A percentile compares a stretch with the other conserved stretches of the same genome.
phyloP scores from a whole-genome alignment of 1,140 invertebrate genomes.

The Paramacrobiotus metropolitanus region DNA sequence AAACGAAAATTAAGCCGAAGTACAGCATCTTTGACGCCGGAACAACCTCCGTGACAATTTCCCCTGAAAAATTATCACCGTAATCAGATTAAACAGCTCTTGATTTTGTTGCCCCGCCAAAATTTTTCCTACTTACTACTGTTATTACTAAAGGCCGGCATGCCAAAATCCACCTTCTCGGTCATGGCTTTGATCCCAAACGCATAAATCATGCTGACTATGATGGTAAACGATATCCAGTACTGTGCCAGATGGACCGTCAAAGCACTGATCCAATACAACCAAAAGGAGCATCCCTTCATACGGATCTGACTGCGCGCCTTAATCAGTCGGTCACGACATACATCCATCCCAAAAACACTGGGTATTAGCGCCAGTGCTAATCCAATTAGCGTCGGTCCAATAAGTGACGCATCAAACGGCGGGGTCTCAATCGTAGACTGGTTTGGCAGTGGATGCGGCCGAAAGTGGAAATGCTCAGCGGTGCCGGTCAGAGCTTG shows the following conservation, averaged over 20 bases:
- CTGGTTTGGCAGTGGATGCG: not conserved
- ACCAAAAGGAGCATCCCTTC: conserved; percentile 35
- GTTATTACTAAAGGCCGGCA: too few species aligned
- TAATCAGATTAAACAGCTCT: too few species aligned
- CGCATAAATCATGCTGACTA: conserved; percentile 9
- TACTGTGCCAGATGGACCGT: conserved; percentile 29
- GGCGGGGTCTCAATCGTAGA: too few species aligned
- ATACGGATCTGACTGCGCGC: conserved; percentile 23
- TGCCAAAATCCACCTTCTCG: too few species aligned
- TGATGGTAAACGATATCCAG: conserved; percentile 34
- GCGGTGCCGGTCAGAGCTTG: not conserved
- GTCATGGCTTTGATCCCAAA: conserved; percentile 18
- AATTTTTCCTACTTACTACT: too few species aligned
- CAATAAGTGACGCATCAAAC: too few species aligned
- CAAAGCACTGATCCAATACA: conserved; percentile 54
- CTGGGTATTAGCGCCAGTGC: too few species aligned
- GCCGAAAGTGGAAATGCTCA: not conserved
- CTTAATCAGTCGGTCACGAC: not conserved
- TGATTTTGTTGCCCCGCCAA: too few species aligned
- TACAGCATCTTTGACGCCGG: conserved; percentile 35
- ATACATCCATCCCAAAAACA: not conserved
- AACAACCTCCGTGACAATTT: too few species aligned
- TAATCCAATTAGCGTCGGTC: too few species aligned
- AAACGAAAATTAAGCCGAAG: conserved; percentile 36
- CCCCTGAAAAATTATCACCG: too few species aligned